phyloP scores from a whole-genome alignment of 2,113 vertebrate genomes.

The Butastur rufipennis region DNA sequence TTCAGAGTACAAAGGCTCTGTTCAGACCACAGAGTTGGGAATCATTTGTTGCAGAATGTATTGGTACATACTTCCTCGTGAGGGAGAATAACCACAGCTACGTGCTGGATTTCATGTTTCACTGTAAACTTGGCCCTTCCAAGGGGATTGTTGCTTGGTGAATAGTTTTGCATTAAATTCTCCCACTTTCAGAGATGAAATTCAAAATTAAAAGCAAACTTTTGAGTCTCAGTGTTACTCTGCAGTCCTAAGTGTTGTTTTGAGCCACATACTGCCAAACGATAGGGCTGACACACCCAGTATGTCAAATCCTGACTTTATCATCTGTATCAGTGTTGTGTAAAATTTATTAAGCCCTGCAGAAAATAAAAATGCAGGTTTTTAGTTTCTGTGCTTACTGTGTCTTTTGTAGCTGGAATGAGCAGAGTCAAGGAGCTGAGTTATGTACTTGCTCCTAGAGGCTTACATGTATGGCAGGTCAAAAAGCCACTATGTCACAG shows the following conservation, averaged over 20 bases:
- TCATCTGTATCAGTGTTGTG: background rate
- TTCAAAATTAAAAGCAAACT: background rate
- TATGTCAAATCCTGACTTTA: background rate
- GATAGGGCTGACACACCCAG: background rate
- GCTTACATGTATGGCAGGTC: background rate
- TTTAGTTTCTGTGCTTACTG: background rate
- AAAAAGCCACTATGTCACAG: background rate
- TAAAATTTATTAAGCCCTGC: background rate
- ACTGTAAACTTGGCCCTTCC: background rate
- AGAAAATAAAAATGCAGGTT: background rate
- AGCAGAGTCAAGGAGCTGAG: background rate
- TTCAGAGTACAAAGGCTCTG: background rate
- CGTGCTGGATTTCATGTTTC: background rate
- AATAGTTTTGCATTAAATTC: background rate
- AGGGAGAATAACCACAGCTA: background rate
- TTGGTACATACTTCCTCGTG: background rate
- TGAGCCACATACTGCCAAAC: background rate
- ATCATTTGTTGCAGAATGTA: background rate
- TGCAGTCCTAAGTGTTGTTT: background rate
- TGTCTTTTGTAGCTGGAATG: background rate
- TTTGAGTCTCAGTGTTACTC: background rate
- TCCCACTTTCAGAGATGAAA: background rate
- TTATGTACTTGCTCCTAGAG: background rate
- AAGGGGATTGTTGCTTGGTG: background rate
- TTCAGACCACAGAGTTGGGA: background rate